Evolutionary conservation across 2,888 invertebrate genomes (phyloP).

Genomic region (Scaptomyza tumidula): DNA sequence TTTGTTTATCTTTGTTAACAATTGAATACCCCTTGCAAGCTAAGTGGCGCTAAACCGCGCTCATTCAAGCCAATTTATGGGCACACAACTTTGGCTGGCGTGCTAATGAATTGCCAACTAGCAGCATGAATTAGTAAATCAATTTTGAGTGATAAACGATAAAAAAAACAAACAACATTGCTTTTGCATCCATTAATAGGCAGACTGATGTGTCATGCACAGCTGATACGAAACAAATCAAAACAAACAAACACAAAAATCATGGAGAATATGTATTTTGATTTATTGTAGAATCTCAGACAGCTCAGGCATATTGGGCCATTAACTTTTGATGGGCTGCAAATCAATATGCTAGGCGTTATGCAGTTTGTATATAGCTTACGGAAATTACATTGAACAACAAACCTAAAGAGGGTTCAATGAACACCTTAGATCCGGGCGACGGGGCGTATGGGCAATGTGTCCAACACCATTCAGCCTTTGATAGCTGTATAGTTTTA

Average conservation of each 20-base stretch:
- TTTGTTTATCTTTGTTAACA: background rate
- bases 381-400: slow-evolving; percentile 59
- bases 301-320: slow-evolving; percentile 14
- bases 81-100: slow-evolving; percentile 37
- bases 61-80: slow-evolving; percentile 50
- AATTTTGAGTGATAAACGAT: slow-evolving; percentile 65
- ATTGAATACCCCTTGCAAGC: slow-evolving; percentile 27
- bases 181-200: slow-evolving; percentile 32
- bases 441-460: slow-evolving; percentile 56
- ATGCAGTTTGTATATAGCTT: slow-evolving; percentile 33
- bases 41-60: slow-evolving; percentile 62
- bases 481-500: too few species aligned
- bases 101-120: slow-evolving; percentile 68
- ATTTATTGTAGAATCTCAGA: slow-evolving; percentile 13
- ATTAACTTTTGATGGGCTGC: slow-evolving; percentile 33
- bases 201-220: slow-evolving; percentile 46
- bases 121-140: slow-evolving; percentile 67
- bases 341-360: slow-evolving; percentile 53
- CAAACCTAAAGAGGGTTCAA: slow-evolving; percentile 59
- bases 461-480: slow-evolving; percentile 16
- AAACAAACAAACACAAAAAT: slow-evolving; percentile 13
- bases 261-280: slow-evolving; percentile 16
- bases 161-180: slow-evolving; percentile 21
- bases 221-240: slow-evolving; percentile 33
- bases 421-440: slow-evolving; percentile 50